A percentile compares a stretch with the other conserved stretches of the same genome.
These are phyloP conservation scores for Listronotus bonariensis DNA, from an alignment of 1,140 invertebrate genomes.

Conservation along the genomic window DNA sequence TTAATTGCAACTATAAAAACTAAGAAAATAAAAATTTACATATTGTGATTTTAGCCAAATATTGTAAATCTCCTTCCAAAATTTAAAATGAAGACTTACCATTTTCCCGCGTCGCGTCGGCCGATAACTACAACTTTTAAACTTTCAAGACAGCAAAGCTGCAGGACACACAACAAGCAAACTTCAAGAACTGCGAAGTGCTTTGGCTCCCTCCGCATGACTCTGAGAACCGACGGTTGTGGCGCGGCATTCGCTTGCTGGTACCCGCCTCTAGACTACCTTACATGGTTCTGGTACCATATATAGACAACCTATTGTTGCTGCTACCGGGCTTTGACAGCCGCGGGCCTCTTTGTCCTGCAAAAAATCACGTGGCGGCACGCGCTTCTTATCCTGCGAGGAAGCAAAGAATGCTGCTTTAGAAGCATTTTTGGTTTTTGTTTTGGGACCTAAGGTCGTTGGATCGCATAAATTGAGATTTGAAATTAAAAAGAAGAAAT, in stretches of 20 bases:
- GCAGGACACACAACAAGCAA: slow-evolving; percentile 19
- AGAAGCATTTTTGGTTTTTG: slow-evolving; percentile 14
- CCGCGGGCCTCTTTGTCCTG: slow-evolving; percentile 21
- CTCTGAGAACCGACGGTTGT: slow-evolving; percentile 14
- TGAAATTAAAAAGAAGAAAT: slow-evolving; percentile 4
- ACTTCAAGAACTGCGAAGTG: slow-evolving; percentile 21
- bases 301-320: slow-evolving; percentile 51
- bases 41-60: too few relatives aligned
- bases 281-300: slow-evolving; percentile 52
- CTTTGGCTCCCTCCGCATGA: slow-evolving; percentile 6
- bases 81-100: slow-evolving; percentile 38
- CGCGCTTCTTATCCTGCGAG: slow-evolving; percentile 49
- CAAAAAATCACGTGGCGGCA: slow-evolving; percentile 44
- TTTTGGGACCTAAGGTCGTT: slow-evolving; percentile 11
- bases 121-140: slow-evolving; percentile 2
- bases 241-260: slow-evolving; percentile 36
- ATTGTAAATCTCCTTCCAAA: too few relatives aligned
- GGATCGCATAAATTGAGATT: slow-evolving; percentile 20
- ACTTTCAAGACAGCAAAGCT: slow-evolving; percentile 6
- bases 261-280: slow-evolving; percentile 47
- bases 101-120: slow-evolving; percentile 13
- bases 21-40: too few relatives aligned
- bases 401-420: slow-evolving; percentile 14
- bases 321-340: slow-evolving; percentile 48
- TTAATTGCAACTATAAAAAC: too few relatives aligned